Conservation (phyloP, 2,113 vertebrate genomes). For the Rutilus rutilus region DNA sequence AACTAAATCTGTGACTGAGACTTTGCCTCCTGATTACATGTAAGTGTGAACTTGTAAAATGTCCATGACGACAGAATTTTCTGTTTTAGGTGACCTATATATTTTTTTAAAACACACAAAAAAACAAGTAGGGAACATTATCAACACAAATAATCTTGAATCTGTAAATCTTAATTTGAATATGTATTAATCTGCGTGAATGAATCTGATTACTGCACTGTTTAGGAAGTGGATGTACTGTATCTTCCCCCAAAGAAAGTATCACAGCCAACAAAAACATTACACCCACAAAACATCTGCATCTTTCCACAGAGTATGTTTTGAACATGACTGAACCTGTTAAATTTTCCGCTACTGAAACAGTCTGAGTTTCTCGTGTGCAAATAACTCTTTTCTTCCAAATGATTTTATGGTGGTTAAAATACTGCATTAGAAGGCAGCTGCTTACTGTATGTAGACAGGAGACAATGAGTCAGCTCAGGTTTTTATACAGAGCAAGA, state of each 20-base stretch:
- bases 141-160: background rate
- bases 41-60: no score
- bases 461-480: background rate
- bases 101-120: no score
- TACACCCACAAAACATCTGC: background rate
- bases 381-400: background rate
- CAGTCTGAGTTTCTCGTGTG: background rate
- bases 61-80: no score
- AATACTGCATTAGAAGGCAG: background rate
- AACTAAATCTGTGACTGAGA: no score
- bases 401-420: background rate
- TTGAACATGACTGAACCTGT: background rate
- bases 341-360: no score
- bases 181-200: background rate
- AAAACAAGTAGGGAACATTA: background rate
- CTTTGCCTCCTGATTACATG: no score
- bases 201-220: background rate
- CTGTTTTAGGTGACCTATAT: background rate
- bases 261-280: slow-evolving; percentile 6
- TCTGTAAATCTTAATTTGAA: background rate
- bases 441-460: background rate
- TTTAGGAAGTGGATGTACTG: background rate
- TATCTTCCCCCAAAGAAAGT: background rate
- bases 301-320: background rate
- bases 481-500: background rate